phyloP scores from a whole-genome alignment of 2,113 vertebrate species.

The Lonchura striata region DNA sequence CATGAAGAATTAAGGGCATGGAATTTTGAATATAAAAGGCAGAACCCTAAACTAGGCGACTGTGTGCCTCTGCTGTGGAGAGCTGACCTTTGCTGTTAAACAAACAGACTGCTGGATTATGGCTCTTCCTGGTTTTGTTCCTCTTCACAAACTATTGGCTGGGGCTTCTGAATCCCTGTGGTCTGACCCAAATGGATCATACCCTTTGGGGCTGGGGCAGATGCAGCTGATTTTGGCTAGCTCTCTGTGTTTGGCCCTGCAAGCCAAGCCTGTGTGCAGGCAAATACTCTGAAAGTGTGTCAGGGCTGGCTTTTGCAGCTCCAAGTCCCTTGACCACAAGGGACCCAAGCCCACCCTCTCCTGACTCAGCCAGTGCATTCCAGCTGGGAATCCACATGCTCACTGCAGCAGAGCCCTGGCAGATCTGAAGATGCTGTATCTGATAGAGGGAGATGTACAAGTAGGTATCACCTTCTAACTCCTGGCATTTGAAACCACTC shows the following conservation, averaged over 20 bases:
- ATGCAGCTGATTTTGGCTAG: not conserved
- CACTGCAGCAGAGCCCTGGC: not conserved
- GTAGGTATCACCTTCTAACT: not conserved
- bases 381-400: not conserved
- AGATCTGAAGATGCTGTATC: not conserved
- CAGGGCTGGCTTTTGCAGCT: not conserved
- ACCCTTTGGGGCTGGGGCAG: not conserved
- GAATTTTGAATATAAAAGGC: not conserved
- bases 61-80: not conserved
- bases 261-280: not conserved
- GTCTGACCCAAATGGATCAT: not conserved
- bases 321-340: not conserved
- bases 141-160: not conserved
- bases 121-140: not conserved
- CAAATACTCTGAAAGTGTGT: not conserved
- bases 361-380: not conserved
- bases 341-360: not conserved
- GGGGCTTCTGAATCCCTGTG: not conserved
- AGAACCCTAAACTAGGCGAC: not conserved
- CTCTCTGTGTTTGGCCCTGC: not conserved
- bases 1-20: not conserved
- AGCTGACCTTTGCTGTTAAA: not conserved
- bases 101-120: not conserved
- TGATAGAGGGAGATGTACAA: not conserved
- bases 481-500: not conserved